These are phyloP conservation scores for Cariama cristata DNA, from an alignment of 2,113 vertebrate genomes.

Conservation along the genomic window DNA sequence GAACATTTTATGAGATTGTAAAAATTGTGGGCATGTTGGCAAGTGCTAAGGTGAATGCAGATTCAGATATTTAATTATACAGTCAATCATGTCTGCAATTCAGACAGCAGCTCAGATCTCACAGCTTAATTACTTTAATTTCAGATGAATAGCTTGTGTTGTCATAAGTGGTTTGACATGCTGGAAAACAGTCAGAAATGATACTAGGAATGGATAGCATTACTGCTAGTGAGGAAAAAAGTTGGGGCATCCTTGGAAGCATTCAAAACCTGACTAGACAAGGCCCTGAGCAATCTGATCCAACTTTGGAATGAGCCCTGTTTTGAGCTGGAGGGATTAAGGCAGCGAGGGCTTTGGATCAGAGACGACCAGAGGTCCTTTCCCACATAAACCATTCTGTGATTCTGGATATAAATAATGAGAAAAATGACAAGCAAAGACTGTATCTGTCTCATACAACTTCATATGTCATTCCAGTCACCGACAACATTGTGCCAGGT, in stretches of 20 bases:
- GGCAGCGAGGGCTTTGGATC: background rate
- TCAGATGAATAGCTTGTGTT: constrained; percentile 49
- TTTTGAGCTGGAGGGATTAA: background rate
- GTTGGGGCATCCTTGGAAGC: background rate
- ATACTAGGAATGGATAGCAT: background rate
- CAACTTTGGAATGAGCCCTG: background rate
- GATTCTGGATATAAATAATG: background rate
- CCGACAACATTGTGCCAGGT: background rate
- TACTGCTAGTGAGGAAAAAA: background rate
- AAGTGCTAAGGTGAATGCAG: constrained; percentile 49
- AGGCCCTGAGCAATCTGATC: background rate
- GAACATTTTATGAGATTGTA: background rate
- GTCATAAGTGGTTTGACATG: background rate
- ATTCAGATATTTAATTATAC: constrained; percentile 62
- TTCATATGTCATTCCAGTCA: background rate
- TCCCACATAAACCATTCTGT: background rate
- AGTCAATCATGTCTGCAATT: constrained; percentile 66
- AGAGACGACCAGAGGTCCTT: background rate
- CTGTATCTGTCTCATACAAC: background rate
- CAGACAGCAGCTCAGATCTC: constrained; percentile 65
- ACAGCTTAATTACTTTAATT: constrained; percentile 70
- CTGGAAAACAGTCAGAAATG: background rate
- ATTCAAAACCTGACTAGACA: background rate
- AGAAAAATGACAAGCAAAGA: background rate
- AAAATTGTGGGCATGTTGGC: background rate